Conservation (phyloP, 1,140 invertebrate species). For the Idris sp. region DNA sequence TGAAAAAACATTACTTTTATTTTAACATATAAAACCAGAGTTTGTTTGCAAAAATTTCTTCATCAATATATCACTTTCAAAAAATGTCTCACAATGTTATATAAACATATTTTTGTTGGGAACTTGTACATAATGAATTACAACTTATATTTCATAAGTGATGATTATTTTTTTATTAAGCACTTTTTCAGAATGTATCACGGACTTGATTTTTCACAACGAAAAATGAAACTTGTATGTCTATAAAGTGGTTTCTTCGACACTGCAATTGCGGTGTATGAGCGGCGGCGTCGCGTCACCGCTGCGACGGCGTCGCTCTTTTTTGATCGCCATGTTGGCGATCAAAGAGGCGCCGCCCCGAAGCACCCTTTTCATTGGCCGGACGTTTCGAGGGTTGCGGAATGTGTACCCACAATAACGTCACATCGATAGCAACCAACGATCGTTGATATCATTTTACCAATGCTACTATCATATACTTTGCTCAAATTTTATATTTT, state of each 20-base stretch:
- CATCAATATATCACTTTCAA: no score
- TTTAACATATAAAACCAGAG: no score
- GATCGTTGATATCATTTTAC: constrained; percentile 62
- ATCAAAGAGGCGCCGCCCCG: constrained; percentile 72
- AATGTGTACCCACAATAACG: constrained; percentile 42
- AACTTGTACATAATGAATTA: no score
- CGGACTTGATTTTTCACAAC: no score
- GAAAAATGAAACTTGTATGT: constrained; percentile 5
- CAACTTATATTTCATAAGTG: no score
- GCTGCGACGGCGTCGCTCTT: constrained; percentile 62
- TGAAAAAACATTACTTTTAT: no score
- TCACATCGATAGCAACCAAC: constrained; percentile 44
- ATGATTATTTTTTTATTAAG: no score
- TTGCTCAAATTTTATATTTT: constrained; percentile 42
- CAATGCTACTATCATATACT: constrained; percentile 34
- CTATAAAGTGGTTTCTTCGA: constrained; percentile 58
- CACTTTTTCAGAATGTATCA: no score
- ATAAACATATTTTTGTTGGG: no score
- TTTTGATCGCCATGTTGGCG: constrained; percentile 75
- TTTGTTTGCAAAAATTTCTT: no score
- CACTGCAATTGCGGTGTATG: no score
- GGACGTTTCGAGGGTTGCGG: constrained; percentile 26
- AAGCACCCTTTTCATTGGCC: constrained; percentile 67
- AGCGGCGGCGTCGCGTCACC: constrained; percentile 42
- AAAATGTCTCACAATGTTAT: no score